Percentiles rank a stretch among this genome's conserved stretches.
Conservation (phyloP, 2,797 vertebrate species). For the Orientallactaga sibirica region DNA sequence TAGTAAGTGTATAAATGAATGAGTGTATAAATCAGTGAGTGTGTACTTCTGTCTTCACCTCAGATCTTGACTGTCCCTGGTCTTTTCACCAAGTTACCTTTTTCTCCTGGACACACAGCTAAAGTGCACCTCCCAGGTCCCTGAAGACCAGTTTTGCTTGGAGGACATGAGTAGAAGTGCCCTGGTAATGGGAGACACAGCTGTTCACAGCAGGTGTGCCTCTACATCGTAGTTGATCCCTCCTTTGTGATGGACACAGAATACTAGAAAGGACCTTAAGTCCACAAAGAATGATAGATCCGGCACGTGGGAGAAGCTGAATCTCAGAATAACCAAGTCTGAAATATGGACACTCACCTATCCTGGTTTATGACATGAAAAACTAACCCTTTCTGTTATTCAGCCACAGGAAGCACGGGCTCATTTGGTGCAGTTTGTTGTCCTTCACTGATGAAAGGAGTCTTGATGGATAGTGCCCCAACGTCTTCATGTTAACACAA, state of each 20-base stretch:
- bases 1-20: background rate
- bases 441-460: background rate
- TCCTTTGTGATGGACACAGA: background rate
- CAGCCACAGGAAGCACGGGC: background rate
- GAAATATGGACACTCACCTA: background rate
- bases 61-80: background rate
- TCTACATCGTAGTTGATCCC: background rate
- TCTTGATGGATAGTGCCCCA: background rate
- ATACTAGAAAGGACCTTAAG: background rate
- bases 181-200: background rate
- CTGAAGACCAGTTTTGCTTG: background rate
- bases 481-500: constrained; percentile 10
- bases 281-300: background rate
- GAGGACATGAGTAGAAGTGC: background rate
- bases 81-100: background rate
- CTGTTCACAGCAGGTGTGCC: background rate
- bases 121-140: background rate
- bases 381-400: background rate
- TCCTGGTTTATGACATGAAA: background rate
- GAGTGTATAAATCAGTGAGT: background rate
- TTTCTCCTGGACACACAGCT: background rate
- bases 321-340: background rate
- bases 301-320: background rate
- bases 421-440: background rate
- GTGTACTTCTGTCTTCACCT: background rate